Base-by-base conservation (phyloP, 2,113 vertebrate species). In the Cryptotis parvus region DNA sequence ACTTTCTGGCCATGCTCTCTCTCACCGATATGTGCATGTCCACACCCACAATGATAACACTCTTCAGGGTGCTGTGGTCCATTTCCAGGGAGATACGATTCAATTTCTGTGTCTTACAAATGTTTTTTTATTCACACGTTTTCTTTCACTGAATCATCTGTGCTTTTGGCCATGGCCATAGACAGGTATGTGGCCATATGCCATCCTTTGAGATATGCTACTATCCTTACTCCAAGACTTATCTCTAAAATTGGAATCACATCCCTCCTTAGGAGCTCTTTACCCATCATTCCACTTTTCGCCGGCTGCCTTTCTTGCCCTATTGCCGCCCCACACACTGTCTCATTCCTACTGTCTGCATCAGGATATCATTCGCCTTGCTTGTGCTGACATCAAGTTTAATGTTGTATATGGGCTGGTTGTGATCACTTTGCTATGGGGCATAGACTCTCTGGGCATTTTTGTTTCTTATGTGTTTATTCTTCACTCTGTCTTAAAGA, bases 261-360 rank as follows among this genome's bases (percentile, higher is more conserved):
- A 70, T 68, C 91, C 2, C 3, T 94, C 7, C 84, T 96, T 20
- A 76, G 85, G n/a, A 94, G 91, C 49, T 16, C 89, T 26, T 12
- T 95, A 26, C 5, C 73, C 20, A 14, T 94, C 9, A 93, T 79
- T n/a, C 94, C 91, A 24, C 45, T 84, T 11, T 37, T 94, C 5
- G 39, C 22, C 37, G 24, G 1, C 27, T 94, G 63, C 27, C 94
- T 0, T 96, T 85, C 43, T 90, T 95, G 41, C 58, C 92, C 1
- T 96, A 94, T 26, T 96, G 95, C 20, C 45, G 3, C 0, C 93
- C 26, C 96, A 94, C 12, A 20, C 58, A 4, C 94, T 95, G 16
- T 95, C 95, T 85, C 95, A 95, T 80, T 95, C 90, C 4, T 94
- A 95, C 16, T 96, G 96, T 45, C 63, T 96, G 1, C 95, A 96